phyloP scores from a whole-genome alignment of 2,888 invertebrate genomes.

The Nemotelus nigrinus region DNA sequence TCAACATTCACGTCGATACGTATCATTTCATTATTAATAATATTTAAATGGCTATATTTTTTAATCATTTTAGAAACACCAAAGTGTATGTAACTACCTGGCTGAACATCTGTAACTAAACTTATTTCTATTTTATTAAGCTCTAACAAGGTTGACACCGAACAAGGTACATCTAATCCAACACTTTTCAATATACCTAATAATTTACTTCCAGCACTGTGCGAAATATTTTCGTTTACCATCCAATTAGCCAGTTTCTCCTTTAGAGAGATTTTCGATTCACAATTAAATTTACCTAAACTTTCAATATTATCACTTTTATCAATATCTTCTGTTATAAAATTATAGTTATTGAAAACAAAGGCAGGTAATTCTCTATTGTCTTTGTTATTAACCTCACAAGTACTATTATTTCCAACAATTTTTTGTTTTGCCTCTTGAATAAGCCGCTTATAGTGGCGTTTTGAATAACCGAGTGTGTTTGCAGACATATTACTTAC shows the following conservation, averaged over 20 bases:
- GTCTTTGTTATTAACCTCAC: neutral
- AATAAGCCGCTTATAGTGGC: conserved; percentile 17
- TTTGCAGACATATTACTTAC: conserved; percentile 7
- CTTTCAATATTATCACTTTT: neutral
- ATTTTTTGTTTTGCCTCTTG: conserved; percentile 1
- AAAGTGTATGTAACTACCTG: no score
- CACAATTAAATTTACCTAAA: conserved; percentile 2
- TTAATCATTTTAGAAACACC: no score
- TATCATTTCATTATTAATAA: no score
- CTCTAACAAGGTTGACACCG: conserved; percentile 9
- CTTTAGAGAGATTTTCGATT: conserved; percentile 3
- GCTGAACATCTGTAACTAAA: no score
- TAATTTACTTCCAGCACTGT: conserved; percentile 15
- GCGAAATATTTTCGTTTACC: conserved; percentile 7
- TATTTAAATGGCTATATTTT: no score
- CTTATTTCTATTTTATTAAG: no score
- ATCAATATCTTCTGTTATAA: neutral
- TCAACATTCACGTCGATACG: no score
- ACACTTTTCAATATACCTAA: conserved; percentile 16
- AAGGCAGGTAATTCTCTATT: conserved; percentile 23
- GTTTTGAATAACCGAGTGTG: conserved; percentile 4
- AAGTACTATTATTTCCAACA: neutral
- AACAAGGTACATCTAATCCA: conserved; percentile 15
- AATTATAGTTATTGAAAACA: conserved; percentile 1
- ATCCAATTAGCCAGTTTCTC: conserved; percentile 9